A percentile compares a stretch with the other conserved stretches of the same genome.
Conservation (phyloP, 2,888 invertebrate species). For the Cerastoderma edule region DNA sequence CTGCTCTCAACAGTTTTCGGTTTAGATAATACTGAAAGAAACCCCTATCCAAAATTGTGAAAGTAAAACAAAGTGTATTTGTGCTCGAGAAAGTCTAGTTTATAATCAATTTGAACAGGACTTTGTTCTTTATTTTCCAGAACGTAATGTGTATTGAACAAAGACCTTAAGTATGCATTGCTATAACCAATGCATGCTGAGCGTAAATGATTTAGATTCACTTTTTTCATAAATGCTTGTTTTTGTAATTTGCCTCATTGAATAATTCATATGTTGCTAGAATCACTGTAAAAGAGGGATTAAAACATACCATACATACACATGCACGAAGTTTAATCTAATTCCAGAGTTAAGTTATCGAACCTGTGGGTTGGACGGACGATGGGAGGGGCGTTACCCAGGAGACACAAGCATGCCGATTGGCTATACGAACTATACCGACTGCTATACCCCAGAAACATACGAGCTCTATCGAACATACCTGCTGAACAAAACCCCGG, state of each 20-base stretch:
- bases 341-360: slow-evolving; percentile 89
- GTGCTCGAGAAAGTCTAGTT: no score
- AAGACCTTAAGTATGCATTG: neutral
- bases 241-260: no score
- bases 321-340: neutral
- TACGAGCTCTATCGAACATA: slow-evolving; percentile 88
- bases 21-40: no score
- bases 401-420: slow-evolving; percentile 80
- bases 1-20: no score
- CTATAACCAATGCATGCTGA: neutral
- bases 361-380: slow-evolving; percentile 88
- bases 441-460: slow-evolving; percentile 90
- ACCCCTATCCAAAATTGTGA: no score
- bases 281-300: no score
- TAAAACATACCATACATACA: slow-evolving; percentile 1
- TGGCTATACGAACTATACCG: slow-evolving; percentile 94
- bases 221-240: no score
- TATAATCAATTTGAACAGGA: no score
- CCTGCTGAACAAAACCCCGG: slow-evolving; percentile 85
- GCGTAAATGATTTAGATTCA: neutral
- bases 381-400: slow-evolving; percentile 87
- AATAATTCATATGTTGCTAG: neutral
- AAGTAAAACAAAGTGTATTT: no score
- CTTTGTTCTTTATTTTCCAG: no score
- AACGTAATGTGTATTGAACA: neutral